phyloP scores from a whole-genome alignment of 2,113 vertebrate genomes.

The Microcebus murinus region DNA sequence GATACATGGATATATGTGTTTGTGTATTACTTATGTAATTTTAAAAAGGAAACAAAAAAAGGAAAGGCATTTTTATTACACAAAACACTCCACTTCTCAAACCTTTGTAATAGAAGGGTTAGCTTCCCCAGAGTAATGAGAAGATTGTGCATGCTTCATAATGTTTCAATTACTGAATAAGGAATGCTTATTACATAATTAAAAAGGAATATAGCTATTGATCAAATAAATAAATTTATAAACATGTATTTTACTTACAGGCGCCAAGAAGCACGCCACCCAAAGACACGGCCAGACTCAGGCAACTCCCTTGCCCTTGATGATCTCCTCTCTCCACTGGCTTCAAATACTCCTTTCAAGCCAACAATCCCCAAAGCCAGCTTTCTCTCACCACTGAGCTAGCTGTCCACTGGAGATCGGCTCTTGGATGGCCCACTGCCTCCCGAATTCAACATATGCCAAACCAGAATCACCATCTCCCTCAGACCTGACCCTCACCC shows the following conservation, averaged over 20 bases:
- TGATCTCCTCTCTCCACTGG: neutral
- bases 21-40: constrained; percentile 9
- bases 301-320: neutral
- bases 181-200: constrained; percentile 41
- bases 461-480: neutral
- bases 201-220: constrained; percentile 10
- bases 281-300: neutral
- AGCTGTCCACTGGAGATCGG: neutral
- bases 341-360: neutral
- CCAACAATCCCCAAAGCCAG: neutral
- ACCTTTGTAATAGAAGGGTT: constrained; percentile 36
- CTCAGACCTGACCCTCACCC: neutral
- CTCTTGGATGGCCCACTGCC: neutral
- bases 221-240: constrained; percentile 40
- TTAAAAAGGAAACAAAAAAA: neutral
- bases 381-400: neutral
- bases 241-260: neutral
- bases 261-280: neutral
- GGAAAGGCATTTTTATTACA: neutral
- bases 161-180: constrained; percentile 42
- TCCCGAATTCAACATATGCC: neutral
- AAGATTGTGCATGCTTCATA: constrained; percentile 39
- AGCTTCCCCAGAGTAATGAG: constrained; percentile 1
- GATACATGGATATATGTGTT: neutral
- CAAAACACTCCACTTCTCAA: constrained; percentile 30